phyloP scores from a whole-genome alignment of 2,888 invertebrate species.

The Ichneumoninae sp. region DNA sequence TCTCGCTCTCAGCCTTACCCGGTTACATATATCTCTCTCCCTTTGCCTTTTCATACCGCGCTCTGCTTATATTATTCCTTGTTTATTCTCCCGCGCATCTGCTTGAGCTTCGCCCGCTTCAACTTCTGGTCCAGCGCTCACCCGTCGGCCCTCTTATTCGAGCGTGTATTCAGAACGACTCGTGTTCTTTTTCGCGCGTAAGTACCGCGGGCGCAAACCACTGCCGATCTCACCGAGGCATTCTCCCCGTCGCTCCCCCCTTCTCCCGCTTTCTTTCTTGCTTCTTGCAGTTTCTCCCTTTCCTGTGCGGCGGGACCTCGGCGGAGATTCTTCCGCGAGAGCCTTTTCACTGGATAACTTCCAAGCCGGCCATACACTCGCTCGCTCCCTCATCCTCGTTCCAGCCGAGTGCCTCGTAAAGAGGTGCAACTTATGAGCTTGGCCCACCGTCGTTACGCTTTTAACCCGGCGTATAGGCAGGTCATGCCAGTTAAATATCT shows the following conservation, averaged over 20 bases:
- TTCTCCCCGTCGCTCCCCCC: neutral
- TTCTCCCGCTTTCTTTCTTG: neutral
- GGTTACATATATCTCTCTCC: neutral
- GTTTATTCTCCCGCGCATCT: conserved; percentile 40
- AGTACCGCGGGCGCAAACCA: conserved; percentile 53
- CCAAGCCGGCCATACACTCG: conserved; percentile 18
- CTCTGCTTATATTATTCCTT: conserved; percentile 28
- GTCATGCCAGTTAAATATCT: conserved; percentile 61
- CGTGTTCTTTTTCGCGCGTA: conserved; percentile 41
- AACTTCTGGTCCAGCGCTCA: conserved; percentile 50
- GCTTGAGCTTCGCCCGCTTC: conserved; percentile 37
- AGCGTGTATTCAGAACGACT: conserved; percentile 55
- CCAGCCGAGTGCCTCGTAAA: conserved; percentile 74
- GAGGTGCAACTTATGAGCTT: conserved; percentile 76
- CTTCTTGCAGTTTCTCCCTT: conserved; percentile 17
- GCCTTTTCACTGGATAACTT: conserved; percentile 64
- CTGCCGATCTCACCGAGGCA: conserved; percentile 44
- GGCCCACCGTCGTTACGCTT: conserved; percentile 74
- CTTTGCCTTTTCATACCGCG: conserved; percentile 10
- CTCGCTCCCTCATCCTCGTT: conserved; percentile 21
- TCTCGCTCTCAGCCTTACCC: conserved; percentile 22
- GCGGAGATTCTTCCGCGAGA: conserved; percentile 24
- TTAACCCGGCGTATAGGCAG: conserved; percentile 54
- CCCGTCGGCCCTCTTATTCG: conserved; percentile 30
- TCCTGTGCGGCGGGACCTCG: conserved; percentile 10